phyloP scores from a whole-genome alignment of 2,113 vertebrate species.

The Oplegnathus fasciatus region DNA sequence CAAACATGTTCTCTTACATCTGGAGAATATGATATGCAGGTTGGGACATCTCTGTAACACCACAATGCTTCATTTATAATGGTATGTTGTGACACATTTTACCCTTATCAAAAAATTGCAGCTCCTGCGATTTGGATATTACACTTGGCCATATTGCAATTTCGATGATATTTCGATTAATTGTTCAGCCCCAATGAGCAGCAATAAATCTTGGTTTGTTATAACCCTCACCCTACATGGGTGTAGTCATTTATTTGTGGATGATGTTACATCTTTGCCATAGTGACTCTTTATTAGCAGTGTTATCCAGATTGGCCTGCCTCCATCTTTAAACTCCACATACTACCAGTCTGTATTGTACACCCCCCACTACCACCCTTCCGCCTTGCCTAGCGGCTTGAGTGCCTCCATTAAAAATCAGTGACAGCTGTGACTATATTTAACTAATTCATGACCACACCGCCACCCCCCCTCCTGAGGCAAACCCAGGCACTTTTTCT shows the following conservation, averaged over 20 bases:
- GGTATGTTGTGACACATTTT: too few species aligned
- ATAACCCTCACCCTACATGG: neutral
- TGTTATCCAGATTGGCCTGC: constrained; percentile 1
- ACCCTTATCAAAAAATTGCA: too few species aligned
- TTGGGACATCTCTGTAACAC: too few species aligned
- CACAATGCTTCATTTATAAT: too few species aligned
- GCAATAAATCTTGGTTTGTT: neutral
- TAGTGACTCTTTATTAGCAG: neutral
- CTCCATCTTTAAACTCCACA: constrained; percentile 20
- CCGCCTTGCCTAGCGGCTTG: constrained; percentile 38
- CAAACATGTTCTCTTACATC: too few species aligned
- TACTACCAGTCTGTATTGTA: constrained; percentile 23
- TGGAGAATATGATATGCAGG: too few species aligned
- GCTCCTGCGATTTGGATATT: too few species aligned
- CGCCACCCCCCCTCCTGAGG: constrained; percentile 5
- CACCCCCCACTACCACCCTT: constrained; percentile 22
- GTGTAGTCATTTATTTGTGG: neutral
- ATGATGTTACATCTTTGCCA: neutral
- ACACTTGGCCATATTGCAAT: too few species aligned
- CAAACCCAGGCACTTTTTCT: constrained; percentile 13
- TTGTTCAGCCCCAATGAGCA: neutral
- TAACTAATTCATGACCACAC: constrained; percentile 69
- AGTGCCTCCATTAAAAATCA: constrained; percentile 71
- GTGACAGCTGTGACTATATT: constrained; percentile 72
- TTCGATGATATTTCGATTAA: too few species aligned